phyloP scores from a whole-genome alignment of 2,113 vertebrate species.

The Zosterops hypoxanthus region DNA sequence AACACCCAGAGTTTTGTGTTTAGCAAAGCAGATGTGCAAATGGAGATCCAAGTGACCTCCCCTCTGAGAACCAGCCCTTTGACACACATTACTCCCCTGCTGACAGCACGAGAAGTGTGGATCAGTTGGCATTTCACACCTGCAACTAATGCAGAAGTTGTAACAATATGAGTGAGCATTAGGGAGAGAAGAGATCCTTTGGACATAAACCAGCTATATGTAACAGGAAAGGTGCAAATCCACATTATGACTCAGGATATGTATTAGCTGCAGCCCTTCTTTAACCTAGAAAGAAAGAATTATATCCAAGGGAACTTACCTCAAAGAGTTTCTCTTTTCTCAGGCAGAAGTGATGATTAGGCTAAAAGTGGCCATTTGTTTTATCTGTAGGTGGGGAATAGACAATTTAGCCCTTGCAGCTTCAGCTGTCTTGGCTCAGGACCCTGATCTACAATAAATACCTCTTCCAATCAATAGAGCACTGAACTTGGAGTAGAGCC shows the following conservation, averaged over 20 bases:
- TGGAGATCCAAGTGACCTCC: slow-evolving; percentile 1
- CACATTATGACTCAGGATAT: neutral
- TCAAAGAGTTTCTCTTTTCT: slow-evolving; percentile 9
- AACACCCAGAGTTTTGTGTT: neutral
- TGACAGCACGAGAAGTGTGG: neutral
- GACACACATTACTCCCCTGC: neutral
- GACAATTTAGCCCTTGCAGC: neutral
- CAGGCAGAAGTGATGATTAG: slow-evolving; percentile 26
- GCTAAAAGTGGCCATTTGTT: slow-evolving; percentile 13
- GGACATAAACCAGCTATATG: slow-evolving; percentile 3
- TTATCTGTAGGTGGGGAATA: slow-evolving; percentile 16
- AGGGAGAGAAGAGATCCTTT: neutral
- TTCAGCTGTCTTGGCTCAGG: neutral
- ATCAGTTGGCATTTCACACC: slow-evolving; percentile 44
- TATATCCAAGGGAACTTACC: slow-evolving; percentile 20
- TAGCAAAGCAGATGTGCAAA: slow-evolving; percentile 51
- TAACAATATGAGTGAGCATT: slow-evolving; percentile 2
- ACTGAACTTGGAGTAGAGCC: neutral
- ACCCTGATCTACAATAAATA: neutral
- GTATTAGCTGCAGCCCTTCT: neutral
- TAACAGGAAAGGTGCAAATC: slow-evolving; percentile 49
- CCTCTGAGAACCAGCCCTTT: slow-evolving; percentile 5
- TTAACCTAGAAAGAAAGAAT: slow-evolving; percentile 32
- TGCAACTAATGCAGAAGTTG: slow-evolving; percentile 38
- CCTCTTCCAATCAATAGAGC: neutral